Conservation (phyloP, 2,888 invertebrate species). For the Lycia hirtaria region DNA sequence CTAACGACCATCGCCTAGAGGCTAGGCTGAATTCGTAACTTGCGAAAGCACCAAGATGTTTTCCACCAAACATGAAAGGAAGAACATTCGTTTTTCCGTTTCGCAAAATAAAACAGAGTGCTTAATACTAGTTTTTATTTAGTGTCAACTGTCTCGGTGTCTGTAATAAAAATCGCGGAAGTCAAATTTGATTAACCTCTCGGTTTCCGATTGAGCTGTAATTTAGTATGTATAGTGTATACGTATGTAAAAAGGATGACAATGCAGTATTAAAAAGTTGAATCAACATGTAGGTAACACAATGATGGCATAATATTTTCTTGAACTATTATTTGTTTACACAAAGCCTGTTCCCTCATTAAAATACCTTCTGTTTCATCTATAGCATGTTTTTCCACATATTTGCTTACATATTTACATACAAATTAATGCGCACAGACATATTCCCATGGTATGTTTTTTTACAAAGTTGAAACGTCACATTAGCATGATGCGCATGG, state of each 20-base stretch:
- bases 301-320: not conserved
- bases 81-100: no score
- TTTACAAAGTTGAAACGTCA: constrained; percentile 16
- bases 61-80: not conserved
- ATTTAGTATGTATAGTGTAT: no score
- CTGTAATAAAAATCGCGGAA: no score
- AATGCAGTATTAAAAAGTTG: no score
- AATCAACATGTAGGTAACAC: no score
- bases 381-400: constrained; percentile 11
- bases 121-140: no score
- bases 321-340: not conserved
- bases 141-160: no score
- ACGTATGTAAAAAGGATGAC: no score
- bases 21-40: constrained; percentile 17
- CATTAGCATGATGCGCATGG: constrained; percentile 11
- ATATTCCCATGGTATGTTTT: constrained; percentile 14
- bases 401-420: constrained; percentile 16
- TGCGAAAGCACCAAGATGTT: constrained; percentile 4
- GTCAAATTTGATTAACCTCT: no score
- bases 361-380: not conserved
- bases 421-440: constrained; percentile 14
- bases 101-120: no score
- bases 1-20: constrained; percentile 26
- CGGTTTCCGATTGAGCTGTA: no score
- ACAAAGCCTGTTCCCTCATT: not conserved